Percentiles rank a stretch among this genome's conserved stretches.
Evolutionary conservation across 2,113 vertebrate genomes (phyloP).

Genomic region (Bagarius yarrelli): DNA sequence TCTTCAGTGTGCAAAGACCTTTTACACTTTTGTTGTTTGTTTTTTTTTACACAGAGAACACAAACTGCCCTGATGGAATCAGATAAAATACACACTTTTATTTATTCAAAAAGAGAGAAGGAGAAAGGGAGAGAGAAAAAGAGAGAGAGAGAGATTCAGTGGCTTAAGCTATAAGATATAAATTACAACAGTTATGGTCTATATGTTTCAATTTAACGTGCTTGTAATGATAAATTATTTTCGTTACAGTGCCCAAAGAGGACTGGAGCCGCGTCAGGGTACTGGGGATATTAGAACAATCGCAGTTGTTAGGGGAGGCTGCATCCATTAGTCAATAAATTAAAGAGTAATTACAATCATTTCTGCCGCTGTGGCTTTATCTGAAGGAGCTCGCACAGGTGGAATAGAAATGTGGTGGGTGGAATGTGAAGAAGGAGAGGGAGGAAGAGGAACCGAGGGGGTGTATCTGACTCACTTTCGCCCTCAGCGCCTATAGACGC

Average conservation of each 20-base stretch:
- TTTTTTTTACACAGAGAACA: background rate
- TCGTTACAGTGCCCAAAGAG: constrained; percentile 74
- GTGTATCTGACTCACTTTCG: constrained; percentile 36
- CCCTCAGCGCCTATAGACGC: constrained; percentile 13
- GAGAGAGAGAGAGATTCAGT: constrained; percentile 2
- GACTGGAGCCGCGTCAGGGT: constrained; percentile 70
- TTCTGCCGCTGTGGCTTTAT: constrained; percentile 80
- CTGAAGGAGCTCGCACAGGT: constrained; percentile 74
- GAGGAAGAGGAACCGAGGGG: constrained; percentile 27
- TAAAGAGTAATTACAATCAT: constrained; percentile 79
- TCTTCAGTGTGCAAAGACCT: too few species aligned
- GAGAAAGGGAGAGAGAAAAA: background rate
- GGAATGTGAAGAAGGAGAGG: constrained; percentile 56
- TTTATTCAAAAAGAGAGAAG: background rate
- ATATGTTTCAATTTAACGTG: constrained; percentile 78
- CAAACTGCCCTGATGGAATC: too few species aligned
- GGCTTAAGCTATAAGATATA: constrained; percentile 75
- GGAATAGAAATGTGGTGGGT: constrained; percentile 75
- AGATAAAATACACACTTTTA: background rate
- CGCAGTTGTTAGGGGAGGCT: constrained; percentile 76
- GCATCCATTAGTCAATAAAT: constrained; percentile 82
- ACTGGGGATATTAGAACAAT: constrained; percentile 76
- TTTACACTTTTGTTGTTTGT: too few species aligned
- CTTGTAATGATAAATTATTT: constrained; percentile 81
- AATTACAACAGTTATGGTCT: constrained; percentile 76